A percentile compares a stretch with the other conserved stretches of the same genome.
Evolutionary conservation across 1,140 invertebrate species (phyloP).

Genomic region (Zaprionus africanus): DNA sequence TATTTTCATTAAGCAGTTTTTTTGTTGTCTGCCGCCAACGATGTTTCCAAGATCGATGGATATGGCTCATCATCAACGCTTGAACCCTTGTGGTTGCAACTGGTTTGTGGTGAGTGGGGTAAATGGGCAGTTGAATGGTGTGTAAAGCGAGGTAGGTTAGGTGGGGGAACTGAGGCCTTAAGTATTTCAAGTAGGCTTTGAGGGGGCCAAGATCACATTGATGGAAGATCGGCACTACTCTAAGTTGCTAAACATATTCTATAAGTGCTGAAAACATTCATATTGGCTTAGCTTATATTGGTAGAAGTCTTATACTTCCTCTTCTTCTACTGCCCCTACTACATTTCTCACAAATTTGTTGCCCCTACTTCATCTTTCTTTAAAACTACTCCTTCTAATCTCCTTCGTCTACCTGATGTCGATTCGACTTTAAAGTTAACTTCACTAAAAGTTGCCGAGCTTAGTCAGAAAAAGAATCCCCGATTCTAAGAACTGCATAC

Average conservation of each 20-base stretch:
- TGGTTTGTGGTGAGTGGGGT: background rate
- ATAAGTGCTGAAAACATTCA: background rate
- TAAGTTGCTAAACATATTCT: background rate
- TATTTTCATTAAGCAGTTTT: background rate
- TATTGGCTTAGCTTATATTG: background rate
- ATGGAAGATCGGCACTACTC: background rate
- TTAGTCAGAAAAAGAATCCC: background rate
- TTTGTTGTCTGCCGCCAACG: slow-evolving; percentile 47
- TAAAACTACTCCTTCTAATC: background rate
- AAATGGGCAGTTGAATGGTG: slow-evolving; percentile 13
- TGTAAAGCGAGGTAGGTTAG: too few relatives aligned
- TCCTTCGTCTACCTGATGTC: background rate
- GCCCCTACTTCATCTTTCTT: background rate
- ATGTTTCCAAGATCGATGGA: slow-evolving; percentile 39
- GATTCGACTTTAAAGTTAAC: background rate
- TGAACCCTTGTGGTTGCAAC: slow-evolving; percentile 37
- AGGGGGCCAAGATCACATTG: too few relatives aligned
- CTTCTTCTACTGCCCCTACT: background rate
- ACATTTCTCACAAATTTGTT: background rate
- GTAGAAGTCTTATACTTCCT: background rate
- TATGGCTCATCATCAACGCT: slow-evolving; percentile 34
- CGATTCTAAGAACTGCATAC: slow-evolving; percentile 1
- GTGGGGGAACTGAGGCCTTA: too few relatives aligned
- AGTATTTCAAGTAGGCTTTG: too few relatives aligned
- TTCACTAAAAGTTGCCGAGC: background rate